phyloP scores from a whole-genome alignment of 1,140 invertebrate genomes.

The Radopholus similis region DNA sequence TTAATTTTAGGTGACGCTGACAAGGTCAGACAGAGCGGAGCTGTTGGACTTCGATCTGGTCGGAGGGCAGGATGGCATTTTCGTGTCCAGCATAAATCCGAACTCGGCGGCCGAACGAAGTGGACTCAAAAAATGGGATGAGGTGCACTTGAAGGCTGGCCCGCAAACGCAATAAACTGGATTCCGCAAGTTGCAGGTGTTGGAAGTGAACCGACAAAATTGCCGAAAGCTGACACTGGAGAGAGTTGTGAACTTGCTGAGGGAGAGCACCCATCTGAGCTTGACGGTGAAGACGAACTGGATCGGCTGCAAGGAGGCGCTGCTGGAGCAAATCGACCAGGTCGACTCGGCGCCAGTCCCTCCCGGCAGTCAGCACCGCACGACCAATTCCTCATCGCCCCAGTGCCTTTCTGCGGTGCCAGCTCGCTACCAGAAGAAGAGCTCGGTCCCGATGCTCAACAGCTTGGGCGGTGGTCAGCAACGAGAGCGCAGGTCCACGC shows the following conservation, averaged over 20 bases:
- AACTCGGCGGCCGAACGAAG: conserved; percentile 88
- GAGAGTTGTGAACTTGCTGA: conserved; percentile 83
- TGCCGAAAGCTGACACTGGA: conserved; percentile 85
- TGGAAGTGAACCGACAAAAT: conserved; percentile 93
- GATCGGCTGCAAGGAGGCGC: conserved; percentile 64
- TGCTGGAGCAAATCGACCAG: conserved; percentile 3
- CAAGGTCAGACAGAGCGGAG: conserved; percentile 10
- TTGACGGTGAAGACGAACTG: conserved; percentile 96
- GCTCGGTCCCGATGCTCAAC: conserved; percentile 3
- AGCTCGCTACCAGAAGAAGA: conserved; percentile 42
- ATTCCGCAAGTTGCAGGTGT: conserved; percentile 64
- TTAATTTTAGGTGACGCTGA: conserved; percentile 16
- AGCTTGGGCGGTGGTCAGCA: not conserved
- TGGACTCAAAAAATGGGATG: conserved; percentile 92
- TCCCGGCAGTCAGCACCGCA: not conserved
- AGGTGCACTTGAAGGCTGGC: no score
- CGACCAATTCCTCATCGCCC: not conserved
- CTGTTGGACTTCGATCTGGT: conserved; percentile 66
- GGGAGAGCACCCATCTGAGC: conserved; percentile 86
- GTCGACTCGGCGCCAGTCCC: not conserved
- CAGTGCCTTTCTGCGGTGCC: not conserved
- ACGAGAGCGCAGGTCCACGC: conserved; percentile 13
- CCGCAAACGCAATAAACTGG: not conserved
- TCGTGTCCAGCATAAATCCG: conserved; percentile 86
- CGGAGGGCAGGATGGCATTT: conserved; percentile 70